phyloP scores from a whole-genome alignment of 2,113 vertebrate species.

The Oenanthe melanoleuca region DNA sequence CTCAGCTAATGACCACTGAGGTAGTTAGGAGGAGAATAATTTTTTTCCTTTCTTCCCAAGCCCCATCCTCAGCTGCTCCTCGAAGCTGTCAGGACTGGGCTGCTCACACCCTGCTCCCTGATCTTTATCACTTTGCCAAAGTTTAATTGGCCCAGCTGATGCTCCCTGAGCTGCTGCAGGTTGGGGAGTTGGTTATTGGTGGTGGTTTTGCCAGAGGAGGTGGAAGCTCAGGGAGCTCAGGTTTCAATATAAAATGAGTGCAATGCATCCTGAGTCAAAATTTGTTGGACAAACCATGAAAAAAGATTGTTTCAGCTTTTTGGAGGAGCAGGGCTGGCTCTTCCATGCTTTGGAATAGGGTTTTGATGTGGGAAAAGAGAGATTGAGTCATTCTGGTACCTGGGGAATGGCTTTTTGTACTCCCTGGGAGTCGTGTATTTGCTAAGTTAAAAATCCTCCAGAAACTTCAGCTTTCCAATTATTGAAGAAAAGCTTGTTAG shows the following conservation, averaged over 20 bases:
- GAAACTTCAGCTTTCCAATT: background rate
- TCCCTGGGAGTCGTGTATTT: rapidly evolving
- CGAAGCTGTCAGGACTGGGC: background rate
- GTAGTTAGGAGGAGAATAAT: background rate
- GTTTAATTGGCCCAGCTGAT: slow-evolving; percentile 62
- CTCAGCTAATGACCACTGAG: background rate
- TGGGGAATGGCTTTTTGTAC: background rate
- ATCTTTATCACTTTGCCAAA: slow-evolving; percentile 40
- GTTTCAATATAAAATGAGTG: background rate
- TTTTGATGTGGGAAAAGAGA: background rate
- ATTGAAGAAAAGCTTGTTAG: background rate
- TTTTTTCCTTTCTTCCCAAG: background rate
- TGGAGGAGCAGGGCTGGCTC: background rate
- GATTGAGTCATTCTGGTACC: background rate
- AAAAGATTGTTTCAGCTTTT: background rate
- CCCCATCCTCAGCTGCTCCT: slow-evolving; percentile 25
- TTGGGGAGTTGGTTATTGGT: background rate
- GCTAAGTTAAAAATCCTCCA: background rate
- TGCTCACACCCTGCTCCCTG: background rate
- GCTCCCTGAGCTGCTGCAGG: background rate
- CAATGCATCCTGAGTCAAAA: background rate
- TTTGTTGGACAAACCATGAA: background rate
- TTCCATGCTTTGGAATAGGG: background rate
- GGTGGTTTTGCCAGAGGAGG: background rate
- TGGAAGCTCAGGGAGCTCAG: background rate